Evolutionary conservation across 1,140 invertebrate species (phyloP).

Genomic region (Aphis gossypii): DNA sequence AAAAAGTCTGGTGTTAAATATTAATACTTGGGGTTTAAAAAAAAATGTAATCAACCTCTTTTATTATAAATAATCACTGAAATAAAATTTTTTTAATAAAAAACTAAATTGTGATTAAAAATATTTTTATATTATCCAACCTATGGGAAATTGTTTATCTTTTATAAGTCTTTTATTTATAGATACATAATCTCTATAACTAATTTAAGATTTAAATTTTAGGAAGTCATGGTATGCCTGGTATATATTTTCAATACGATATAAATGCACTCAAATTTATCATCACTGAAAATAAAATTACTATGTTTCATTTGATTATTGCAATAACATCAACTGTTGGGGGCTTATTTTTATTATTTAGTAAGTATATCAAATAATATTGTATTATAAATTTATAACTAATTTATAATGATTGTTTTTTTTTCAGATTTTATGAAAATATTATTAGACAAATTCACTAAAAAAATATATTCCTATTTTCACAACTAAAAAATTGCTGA

Average conservation of each 20-base stretch:
- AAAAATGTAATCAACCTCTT: too few species aligned
- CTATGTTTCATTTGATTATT: slow-evolving; percentile 81
- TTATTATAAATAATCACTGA: neutral
- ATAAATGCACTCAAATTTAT: slow-evolving; percentile 86
- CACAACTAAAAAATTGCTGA: neutral
- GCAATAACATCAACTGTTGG: slow-evolving; percentile 88
- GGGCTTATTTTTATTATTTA: slow-evolving; percentile 72
- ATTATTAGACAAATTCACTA: neutral
- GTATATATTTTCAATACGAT: slow-evolving; percentile 95
- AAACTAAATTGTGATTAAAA: neutral
- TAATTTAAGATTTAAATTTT: slow-evolving; percentile 63
- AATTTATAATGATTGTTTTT: neutral
- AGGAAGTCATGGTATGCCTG: slow-evolving; percentile 90
- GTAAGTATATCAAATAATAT: slow-evolving; percentile 27
- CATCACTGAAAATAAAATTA: slow-evolving; percentile 82
- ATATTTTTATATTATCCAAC: neutral
- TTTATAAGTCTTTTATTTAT: neutral
- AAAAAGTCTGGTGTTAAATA: too few species aligned
- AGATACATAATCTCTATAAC: neutral
- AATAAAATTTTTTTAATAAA: neutral
- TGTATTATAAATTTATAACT: neutral
- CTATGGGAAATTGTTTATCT: neutral
- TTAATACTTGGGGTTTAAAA: too few species aligned
- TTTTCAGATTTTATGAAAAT: slow-evolving; percentile 9
- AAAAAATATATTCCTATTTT: neutral